Evolutionary conservation across 1,140 invertebrate species (phyloP).

Genomic region (Oreohelix idahoensis): DNA sequence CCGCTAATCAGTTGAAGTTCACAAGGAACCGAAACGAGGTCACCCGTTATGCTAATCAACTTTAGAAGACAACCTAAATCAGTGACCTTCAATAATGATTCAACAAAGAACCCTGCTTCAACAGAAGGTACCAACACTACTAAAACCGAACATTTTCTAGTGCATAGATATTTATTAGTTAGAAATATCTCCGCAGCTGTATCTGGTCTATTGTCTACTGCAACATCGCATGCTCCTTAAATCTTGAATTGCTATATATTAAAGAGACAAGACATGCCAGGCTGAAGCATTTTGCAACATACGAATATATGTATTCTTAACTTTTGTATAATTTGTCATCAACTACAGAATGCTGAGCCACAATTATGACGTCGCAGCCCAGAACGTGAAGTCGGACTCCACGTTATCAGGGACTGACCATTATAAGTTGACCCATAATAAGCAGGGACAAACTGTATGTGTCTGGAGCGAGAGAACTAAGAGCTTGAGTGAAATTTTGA

Average conservation of each 20-base stretch:
- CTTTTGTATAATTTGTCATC: not conserved
- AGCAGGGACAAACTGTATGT: slow-evolving; percentile 22
- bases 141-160: too few relatives aligned
- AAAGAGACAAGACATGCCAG: too few relatives aligned
- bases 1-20: too few relatives aligned
- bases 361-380: slow-evolving; percentile 28
- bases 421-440: slow-evolving; percentile 32
- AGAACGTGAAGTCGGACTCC: not conserved
- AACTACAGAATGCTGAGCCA: slow-evolving; percentile 25
- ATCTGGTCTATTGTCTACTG: not conserved
- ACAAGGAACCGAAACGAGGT: too few relatives aligned
- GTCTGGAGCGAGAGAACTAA: slow-evolving; percentile 49
- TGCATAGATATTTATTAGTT: too few relatives aligned
- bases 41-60: too few relatives aligned
- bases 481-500: slow-evolving; percentile 49
- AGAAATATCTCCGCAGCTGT: not conserved
- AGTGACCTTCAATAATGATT: too few relatives aligned
- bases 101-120: too few relatives aligned
- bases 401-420: not conserved
- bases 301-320: not conserved
- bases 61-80: too few relatives aligned
- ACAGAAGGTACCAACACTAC: too few relatives aligned
- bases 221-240: not conserved
- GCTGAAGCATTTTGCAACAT: too few relatives aligned
- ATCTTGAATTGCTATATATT: not conserved